Evolutionary conservation across 2,113 vertebrate species (phyloP), one percentile per base, ranked within the genome.

Genomic region (Gobio gobio): DNA sequence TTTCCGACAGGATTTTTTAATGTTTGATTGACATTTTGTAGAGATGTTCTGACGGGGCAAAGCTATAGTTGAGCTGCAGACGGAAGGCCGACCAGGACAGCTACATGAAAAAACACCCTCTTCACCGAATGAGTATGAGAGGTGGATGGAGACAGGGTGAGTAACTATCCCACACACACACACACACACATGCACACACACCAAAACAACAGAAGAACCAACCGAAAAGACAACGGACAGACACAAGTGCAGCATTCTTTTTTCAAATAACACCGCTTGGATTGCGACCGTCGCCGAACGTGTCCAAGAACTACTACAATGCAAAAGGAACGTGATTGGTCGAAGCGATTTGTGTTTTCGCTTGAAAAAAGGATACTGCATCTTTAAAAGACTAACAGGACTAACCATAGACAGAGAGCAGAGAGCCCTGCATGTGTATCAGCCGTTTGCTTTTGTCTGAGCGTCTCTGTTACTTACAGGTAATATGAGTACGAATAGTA

Each of bases 401-500:
- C 89, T 88, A 89, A 76, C 83, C 76, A 82, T 56, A 84, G 87
- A 92, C 93, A 90, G 93, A 92, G 93, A 92, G 94, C 68, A 72
- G 36, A 43, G 68, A 97, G 83, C 90, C 92, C 91, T 91, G 78
- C 51, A 83, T 68, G 61, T 83, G 54, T 56, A 20, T 56, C 54
- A 56, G 18, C 54, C 45, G 63, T 78, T 54, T 54, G 12, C 56
- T 40, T 70, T 61, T 63, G 87, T 90, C 89, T 92, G 91, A 83
- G 94, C 78, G 59, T 85, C 95, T 93, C 91, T 92, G 97, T 96
- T 99, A 99, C 98, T 99, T 99, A 99, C 98, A 99, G 98, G 96
- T 99, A 99, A 98, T 99, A 99, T 96, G 98, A 99, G 97, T 99
- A 99, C 96, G 98, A 99, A 98, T 99, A 99, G 98, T 99, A 98